Evolutionary conservation across 2,113 vertebrate species (phyloP).

Genomic region (Tragelaphus imberbis): DNA sequence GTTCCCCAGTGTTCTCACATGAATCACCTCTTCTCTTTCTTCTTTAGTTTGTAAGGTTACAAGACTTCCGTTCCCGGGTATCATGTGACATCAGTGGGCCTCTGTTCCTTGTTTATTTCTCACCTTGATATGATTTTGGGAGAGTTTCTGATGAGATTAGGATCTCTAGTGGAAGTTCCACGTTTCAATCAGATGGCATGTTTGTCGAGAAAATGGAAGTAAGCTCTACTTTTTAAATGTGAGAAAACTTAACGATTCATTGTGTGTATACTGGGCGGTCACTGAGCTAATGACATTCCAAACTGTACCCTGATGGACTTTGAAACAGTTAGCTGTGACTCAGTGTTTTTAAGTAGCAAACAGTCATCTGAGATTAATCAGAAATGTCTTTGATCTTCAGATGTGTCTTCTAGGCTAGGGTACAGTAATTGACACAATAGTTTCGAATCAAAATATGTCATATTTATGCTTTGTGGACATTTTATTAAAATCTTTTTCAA

Average conservation of each 20-base stretch:
- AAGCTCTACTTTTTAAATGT: neutral
- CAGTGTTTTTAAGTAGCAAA: neutral
- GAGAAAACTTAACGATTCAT: neutral
- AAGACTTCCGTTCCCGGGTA: neutral
- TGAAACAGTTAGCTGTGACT: neutral
- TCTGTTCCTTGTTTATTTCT: neutral
- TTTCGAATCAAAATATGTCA: neutral
- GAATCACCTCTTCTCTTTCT: neutral
- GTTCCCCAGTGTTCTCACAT: neutral
- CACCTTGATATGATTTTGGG: neutral
- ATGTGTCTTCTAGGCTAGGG: neutral
- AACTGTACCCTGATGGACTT: neutral
- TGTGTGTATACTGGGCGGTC: neutral
- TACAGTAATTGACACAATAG: neutral
- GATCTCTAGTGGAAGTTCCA: neutral
- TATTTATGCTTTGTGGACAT: neutral
- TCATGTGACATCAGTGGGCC: neutral
- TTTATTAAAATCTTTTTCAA: neutral
- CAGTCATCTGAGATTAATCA: neutral
- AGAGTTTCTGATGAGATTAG: neutral
- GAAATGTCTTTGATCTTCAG: neutral
- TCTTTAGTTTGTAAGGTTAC: neutral
- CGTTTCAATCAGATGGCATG: neutral
- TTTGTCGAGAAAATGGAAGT: neutral
- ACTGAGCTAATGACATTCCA: neutral